These are phyloP conservation scores for Riparia riparia DNA, from an alignment of 2,113 vertebrate species.

Conservation along the genomic window DNA sequence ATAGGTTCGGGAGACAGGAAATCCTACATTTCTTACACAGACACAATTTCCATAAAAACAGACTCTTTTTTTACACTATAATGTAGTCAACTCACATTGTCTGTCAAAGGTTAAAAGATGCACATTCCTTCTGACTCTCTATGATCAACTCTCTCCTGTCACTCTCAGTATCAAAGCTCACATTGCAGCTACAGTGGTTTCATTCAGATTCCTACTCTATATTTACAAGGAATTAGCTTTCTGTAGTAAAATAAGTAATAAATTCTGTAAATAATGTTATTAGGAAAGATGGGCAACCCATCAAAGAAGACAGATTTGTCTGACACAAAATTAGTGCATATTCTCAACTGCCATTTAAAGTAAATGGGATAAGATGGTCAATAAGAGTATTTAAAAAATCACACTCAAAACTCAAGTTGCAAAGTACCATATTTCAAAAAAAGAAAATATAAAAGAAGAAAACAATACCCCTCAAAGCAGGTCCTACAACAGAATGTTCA, in stretches of 20 bases:
- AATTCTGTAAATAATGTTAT: constrained; percentile 5
- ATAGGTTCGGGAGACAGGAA: neutral
- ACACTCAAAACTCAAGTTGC: neutral
- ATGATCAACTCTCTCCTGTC: neutral
- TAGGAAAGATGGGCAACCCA: neutral
- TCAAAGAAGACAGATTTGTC: neutral
- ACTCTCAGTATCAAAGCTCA: neutral
- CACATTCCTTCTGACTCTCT: neutral
- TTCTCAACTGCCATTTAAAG: neutral
- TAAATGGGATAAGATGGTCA: neutral
- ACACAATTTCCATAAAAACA: neutral
- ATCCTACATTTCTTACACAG: constrained; percentile 18
- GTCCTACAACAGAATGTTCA: neutral
- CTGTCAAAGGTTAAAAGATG: neutral
- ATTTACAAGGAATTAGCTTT: constrained; percentile 41
- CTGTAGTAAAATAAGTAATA: constrained; percentile 22
- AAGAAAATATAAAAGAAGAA: too few relatives aligned
- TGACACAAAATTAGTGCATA: neutral
- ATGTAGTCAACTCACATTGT: neutral
- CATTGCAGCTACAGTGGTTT: constrained; percentile 20
- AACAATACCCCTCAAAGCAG: neutral
- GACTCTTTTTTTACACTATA: neutral
- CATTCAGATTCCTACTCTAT: constrained; percentile 6
- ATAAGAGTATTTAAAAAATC: neutral
- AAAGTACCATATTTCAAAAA: neutral